These are phyloP conservation scores for Gobio gobio DNA, from an alignment of 2,113 vertebrate species.

Conservation along the genomic window DNA sequence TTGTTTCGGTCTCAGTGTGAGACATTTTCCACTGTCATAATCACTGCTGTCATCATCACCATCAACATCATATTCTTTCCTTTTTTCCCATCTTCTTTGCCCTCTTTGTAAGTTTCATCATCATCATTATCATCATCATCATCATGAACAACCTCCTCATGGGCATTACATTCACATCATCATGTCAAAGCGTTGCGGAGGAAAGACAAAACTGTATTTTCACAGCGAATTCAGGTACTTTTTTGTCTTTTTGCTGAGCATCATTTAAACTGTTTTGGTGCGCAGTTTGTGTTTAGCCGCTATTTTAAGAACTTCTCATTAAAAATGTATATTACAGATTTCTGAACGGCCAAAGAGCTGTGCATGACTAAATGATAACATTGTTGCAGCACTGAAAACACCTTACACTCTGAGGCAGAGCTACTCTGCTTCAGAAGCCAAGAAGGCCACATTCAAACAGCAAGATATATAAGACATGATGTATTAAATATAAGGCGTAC, in stretches of 20 bases:
- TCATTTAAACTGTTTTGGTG: not conserved
- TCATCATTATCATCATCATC: slow-evolving; percentile 21
- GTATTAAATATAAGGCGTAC: not conserved
- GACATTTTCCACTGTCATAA: slow-evolving; percentile 30
- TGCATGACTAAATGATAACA: slow-evolving; percentile 20
- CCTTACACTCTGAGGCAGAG: not conserved
- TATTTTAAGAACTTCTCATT: slow-evolving; percentile 47
- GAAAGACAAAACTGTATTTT: slow-evolving; percentile 2
- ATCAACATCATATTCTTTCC: slow-evolving; percentile 27
- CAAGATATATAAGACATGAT: not conserved
- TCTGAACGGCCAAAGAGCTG: not conserved
- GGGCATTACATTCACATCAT: slow-evolving; percentile 8
- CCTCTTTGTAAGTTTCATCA: slow-evolving; percentile 24
- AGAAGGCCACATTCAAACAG: not conserved
- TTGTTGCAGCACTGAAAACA: not conserved
- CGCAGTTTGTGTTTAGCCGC: not conserved
- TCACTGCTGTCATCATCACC: slow-evolving; percentile 43
- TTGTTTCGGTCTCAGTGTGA: slow-evolving; percentile 28
- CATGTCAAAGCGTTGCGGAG: not conserved
- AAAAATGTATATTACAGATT: slow-evolving; percentile 37
- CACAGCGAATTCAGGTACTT: not conserved
- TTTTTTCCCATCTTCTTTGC: not conserved
- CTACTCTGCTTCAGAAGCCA: not conserved
- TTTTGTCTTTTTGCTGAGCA: not conserved
- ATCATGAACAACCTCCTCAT: slow-evolving; percentile 20